A percentile compares a stretch with the other conserved stretches of the same genome.
These are phyloP conservation scores for Channa argus DNA, from an alignment of 2,113 vertebrate species.

Conservation along the genomic window DNA sequence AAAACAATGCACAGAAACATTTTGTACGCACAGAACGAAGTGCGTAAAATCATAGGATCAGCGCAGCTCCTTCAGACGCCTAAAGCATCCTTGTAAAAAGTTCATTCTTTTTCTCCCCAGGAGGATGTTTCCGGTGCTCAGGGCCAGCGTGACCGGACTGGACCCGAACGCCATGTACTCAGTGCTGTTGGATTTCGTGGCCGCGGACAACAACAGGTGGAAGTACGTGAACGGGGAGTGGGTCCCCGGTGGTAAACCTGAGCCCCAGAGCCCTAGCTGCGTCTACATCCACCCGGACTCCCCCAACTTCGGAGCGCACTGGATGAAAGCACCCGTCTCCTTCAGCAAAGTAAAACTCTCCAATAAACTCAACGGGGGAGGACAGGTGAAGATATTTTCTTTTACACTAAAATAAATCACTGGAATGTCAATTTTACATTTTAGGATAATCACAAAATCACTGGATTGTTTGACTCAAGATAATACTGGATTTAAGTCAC, in stretches of 20 bases:
- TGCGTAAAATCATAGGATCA: too few species aligned
- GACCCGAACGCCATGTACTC: conserved; percentile 88
- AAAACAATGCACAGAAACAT: neutral
- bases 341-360: conserved; percentile 89
- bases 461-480: too few species aligned
- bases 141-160: conserved; percentile 81
- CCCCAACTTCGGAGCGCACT: conserved; percentile 87
- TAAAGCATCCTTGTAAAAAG: too few species aligned
- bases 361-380: conserved; percentile 87
- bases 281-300: conserved; percentile 90
- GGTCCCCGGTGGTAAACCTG: conserved; percentile 86
- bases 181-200: conserved; percentile 85
- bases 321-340: conserved; percentile 87
- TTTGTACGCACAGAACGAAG: too few species aligned
- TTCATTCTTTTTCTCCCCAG: conserved; percentile 50
- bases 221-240: conserved; percentile 88
- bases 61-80: too few species aligned
- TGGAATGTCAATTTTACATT: neutral
- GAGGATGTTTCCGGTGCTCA: conserved; percentile 86
- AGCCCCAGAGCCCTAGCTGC: conserved; percentile 87
- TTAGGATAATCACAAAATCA: too few species aligned
- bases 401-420: neutral
- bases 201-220: conserved; percentile 87
- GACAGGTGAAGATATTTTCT: conserved; percentile 75
- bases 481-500: neutral